Evolutionary conservation across 2,797 vertebrate species (phyloP).

Genomic region (Sorex maritimensis): DNA sequence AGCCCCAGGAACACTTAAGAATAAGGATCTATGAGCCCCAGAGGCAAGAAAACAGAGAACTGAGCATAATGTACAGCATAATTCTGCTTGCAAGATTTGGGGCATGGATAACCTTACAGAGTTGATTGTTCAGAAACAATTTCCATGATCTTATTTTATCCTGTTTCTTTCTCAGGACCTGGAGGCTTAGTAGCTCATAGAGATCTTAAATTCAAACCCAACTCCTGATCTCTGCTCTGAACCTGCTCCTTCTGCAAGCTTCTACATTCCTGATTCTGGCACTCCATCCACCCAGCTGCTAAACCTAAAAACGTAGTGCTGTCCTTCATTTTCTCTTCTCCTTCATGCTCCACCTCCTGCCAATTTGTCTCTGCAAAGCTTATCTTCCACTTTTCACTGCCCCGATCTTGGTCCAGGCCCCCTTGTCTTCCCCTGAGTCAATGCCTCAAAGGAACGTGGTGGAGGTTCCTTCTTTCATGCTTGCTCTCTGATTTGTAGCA

Average conservation of each 20-base stretch:
- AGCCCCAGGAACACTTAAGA: neutral
- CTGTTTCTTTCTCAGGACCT: neutral
- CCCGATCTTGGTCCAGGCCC: no score
- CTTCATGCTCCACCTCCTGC: neutral
- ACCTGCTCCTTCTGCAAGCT: neutral
- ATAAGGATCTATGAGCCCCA: neutral
- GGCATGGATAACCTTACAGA: neutral
- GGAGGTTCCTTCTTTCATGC: neutral
- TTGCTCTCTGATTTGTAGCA: constrained; percentile 5
- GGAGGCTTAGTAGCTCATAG: neutral
- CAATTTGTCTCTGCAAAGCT: accelerated
- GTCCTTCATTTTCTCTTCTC: neutral
- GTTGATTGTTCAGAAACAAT: neutral
- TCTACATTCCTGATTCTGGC: neutral
- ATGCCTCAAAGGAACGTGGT: neutral
- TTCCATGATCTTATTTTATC: neutral
- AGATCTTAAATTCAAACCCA: neutral
- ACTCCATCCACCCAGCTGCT: neutral
- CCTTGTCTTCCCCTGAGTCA: accelerated
- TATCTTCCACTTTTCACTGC: accelerated
- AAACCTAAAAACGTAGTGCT: no score
- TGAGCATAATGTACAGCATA: neutral
- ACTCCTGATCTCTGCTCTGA: neutral
- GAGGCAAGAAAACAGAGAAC: neutral
- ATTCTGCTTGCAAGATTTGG: neutral